Evolutionary conservation across 2,113 vertebrate species (phyloP), one percentile per base, ranked within the genome.

Genomic region (Alaudala cheleensis): DNA sequence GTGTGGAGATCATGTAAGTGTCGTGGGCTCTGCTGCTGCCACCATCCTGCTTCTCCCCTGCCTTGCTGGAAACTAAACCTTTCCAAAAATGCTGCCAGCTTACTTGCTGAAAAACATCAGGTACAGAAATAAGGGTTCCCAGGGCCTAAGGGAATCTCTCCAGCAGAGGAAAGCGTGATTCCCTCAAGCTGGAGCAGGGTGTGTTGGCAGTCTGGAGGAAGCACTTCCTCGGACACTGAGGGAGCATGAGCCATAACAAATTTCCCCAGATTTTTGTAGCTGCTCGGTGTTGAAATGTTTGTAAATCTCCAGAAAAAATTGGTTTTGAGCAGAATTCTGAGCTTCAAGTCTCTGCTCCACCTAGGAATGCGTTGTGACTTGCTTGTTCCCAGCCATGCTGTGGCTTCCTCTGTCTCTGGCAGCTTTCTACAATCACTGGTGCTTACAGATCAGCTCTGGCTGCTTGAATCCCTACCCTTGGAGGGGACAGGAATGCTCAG

Each of bases 1-100:
- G 74, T 1, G 44, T 0, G 2, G 97, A 98, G 94, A 73, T 98
- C 86, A 95, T 98, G 98, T 98, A 92, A 97, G 98, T 97, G 88
- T 28, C 2, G 0, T 4, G n/a, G 54, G 47, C 47, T 69, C 31
- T 19, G 26, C 70, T 69, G 56, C 79, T 34, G 40, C 74, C 8
- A 0, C 40, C 33, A 0, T 18, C n/a, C 6, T 0, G 1, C 71
- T 58, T 8, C 31, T 47, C 31, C 0, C 0, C 42, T 6, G 4
- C 53, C 54, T 23, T 29, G 10, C 90, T 42, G 40, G 9, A 22
- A 69, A 6, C 5, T 0, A 9, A 57, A 54, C 44, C 49, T 53
- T 42, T 12, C 10, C 11, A 19, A 42, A 82, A 76, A 19, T 0
- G 14, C 51, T 4, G 5, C 56, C 28, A 56, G 13, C 47, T 84